Evolutionary conservation across 2,797 vertebrate genomes (phyloP).

Genomic region (Jordanella pulchra): DNA sequence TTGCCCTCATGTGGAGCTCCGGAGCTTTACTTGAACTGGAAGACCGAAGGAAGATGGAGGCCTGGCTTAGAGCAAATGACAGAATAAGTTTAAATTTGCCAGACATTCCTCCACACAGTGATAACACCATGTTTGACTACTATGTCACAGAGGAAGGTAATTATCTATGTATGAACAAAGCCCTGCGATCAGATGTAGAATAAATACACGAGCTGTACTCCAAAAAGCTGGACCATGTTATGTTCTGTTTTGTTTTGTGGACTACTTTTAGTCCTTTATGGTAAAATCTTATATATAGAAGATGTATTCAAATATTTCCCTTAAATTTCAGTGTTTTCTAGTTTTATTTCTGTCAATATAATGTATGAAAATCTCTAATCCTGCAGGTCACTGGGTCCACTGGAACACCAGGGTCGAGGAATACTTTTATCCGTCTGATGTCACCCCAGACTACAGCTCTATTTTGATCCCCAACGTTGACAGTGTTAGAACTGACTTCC

Average conservation of each 20-base stretch:
- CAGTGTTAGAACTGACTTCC: conserved; percentile 91
- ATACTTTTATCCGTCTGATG: conserved; percentile 86
- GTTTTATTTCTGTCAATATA: neutral
- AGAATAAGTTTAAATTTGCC: conserved; percentile 83
- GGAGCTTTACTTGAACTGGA: conserved; percentile 89
- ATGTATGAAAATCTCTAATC: conserved; percentile 26
- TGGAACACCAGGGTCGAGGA: conserved; percentile 85
- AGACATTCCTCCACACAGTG: conserved; percentile 69
- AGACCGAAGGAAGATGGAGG: conserved; percentile 86
- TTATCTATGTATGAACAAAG: conserved; percentile 32
- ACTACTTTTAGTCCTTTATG: neutral
- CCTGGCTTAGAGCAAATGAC: conserved; percentile 84
- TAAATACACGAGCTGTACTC: neutral
- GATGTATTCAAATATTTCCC: neutral
- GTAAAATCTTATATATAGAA: neutral
- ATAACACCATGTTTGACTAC: conserved; percentile 91
- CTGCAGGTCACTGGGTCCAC: conserved; percentile 90
- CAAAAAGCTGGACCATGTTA: neutral
- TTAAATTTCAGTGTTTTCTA: conserved; percentile 20
- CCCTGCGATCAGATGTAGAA: conserved; percentile 12
- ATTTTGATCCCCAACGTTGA: conserved; percentile 97
- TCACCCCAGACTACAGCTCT: conserved; percentile 86
- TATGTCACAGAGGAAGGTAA: conserved; percentile 86
- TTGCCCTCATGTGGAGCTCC: conserved; percentile 94
- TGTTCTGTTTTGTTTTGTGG: neutral